These are phyloP conservation scores for Hydriomena furcata DNA, from an alignment of 2,888 invertebrate genomes.

Conservation along the genomic window DNA sequence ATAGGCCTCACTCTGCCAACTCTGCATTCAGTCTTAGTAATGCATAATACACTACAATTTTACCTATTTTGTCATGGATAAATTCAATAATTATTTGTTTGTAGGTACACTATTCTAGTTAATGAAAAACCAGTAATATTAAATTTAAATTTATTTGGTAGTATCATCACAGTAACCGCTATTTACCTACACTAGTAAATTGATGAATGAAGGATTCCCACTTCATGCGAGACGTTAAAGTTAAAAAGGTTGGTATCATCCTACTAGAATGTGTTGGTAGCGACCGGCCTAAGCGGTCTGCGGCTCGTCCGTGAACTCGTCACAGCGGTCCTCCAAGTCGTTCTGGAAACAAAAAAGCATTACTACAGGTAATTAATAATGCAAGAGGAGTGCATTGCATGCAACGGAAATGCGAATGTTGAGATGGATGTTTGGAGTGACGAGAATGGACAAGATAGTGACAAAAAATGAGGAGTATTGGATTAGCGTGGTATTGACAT, in stretches of 20 bases:
- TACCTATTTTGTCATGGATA: background rate
- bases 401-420: too few species aligned
- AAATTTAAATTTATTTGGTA: slow-evolving; percentile 45
- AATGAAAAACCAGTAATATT: background rate
- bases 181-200: slow-evolving; percentile 55
- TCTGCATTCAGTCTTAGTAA: too few species aligned
- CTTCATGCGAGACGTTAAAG: background rate
- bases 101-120: too few species aligned
- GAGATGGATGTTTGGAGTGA: too few species aligned
- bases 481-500: too few species aligned
- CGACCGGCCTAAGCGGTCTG: slow-evolving; percentile 17
- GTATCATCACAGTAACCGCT: slow-evolving; percentile 62
- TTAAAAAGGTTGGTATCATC: slow-evolving; percentile 6
- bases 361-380: too few species aligned
- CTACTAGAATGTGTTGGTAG: slow-evolving; percentile 1
- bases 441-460: too few species aligned
- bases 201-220: slow-evolving; percentile 8
- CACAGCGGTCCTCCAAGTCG: slow-evolving; percentile 91
- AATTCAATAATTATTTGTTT: too few species aligned
- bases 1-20: too few species aligned
- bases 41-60: too few species aligned
- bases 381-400: too few species aligned
- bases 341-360: slow-evolving; percentile 79
- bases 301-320: slow-evolving; percentile 85
- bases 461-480: too few species aligned